Conservation (phyloP, 2,888 invertebrate species). For the Drosophila conformis region DNA sequence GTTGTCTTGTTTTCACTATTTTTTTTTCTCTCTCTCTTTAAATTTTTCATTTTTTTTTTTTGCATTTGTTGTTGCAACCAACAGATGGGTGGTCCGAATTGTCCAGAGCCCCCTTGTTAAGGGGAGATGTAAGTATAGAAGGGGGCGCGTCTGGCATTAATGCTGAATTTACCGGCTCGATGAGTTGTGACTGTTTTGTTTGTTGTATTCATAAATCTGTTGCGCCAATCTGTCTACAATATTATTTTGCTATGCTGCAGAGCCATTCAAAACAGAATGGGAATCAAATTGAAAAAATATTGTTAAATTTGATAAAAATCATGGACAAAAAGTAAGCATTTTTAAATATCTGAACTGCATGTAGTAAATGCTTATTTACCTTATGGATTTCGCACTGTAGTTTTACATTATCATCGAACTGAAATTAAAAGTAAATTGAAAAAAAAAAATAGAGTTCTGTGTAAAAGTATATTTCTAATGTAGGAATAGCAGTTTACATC, state of each 20-base stretch:
- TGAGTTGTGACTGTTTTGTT: constrained; percentile 9
- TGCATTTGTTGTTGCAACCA: constrained; percentile 24
- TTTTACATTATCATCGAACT: background rate
- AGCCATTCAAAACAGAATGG: background rate
- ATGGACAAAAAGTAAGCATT: background rate
- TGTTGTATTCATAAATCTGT: constrained; percentile 7
- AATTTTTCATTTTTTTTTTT: constrained; percentile 17
- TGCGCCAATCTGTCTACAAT: constrained; percentile 32
- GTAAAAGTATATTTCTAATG: background rate
- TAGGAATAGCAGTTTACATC: background rate
- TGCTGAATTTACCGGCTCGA: constrained; percentile 1
- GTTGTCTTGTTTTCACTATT: constrained; percentile 10
- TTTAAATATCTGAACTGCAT: background rate
- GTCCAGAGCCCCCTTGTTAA: constrained; percentile 11
- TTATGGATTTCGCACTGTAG: background rate
- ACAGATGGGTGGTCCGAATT: constrained; percentile 52
- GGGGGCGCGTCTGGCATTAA: constrained; percentile 36
- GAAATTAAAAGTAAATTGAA: background rate
- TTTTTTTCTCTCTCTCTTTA: background rate
- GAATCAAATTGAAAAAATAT: background rate
- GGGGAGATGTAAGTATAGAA: background rate
- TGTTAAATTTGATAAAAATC: background rate
- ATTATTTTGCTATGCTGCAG: background rate
- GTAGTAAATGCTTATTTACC: background rate
- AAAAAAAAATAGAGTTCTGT: background rate